phyloP scores from a whole-genome alignment of 2,888 invertebrate genomes.

The Drosophila niveifrons region DNA sequence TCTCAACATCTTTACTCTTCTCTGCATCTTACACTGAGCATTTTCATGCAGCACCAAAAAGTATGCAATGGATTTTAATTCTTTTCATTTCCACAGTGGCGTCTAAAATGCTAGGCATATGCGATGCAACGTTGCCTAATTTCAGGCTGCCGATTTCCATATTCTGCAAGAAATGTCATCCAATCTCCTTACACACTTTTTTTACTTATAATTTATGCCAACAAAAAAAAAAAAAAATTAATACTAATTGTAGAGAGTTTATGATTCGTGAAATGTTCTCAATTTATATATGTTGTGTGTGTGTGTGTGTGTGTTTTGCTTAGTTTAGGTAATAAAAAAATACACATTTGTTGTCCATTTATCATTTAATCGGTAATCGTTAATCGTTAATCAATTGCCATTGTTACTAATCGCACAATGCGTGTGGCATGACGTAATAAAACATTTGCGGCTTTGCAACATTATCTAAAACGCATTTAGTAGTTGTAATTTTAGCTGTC shows the following conservation, averaged over 20 bases:
- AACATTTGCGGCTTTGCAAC: constrained; percentile 45
- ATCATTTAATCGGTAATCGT: constrained; percentile 17
- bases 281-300: constrained; percentile 18
- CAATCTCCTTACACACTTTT: constrained; percentile 9
- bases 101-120: constrained; percentile 23
- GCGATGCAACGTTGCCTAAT: constrained; percentile 1
- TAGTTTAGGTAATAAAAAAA: constrained; percentile 70
- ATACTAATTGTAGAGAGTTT: not conserved
- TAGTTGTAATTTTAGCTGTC: constrained; percentile 9
- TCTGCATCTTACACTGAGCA: constrained; percentile 19
- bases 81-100: constrained; percentile 28
- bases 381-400: not conserved
- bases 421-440: constrained; percentile 29
- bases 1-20: not conserved
- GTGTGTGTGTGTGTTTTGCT: constrained; percentile 35
- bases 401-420: not conserved
- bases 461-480: constrained; percentile 43
- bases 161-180: constrained; percentile 1
- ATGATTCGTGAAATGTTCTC: not conserved
- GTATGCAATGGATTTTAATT: constrained; percentile 41
- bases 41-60: constrained; percentile 46
- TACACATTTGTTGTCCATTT: constrained; percentile 47
- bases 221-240: constrained; percentile 1
- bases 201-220: not conserved
- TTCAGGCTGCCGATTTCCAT: not conserved